Evolutionary conservation across 2,113 vertebrate species (phyloP), one percentile per base, ranked within the genome.

Genomic region (Hippocampus guttulatus): DNA sequence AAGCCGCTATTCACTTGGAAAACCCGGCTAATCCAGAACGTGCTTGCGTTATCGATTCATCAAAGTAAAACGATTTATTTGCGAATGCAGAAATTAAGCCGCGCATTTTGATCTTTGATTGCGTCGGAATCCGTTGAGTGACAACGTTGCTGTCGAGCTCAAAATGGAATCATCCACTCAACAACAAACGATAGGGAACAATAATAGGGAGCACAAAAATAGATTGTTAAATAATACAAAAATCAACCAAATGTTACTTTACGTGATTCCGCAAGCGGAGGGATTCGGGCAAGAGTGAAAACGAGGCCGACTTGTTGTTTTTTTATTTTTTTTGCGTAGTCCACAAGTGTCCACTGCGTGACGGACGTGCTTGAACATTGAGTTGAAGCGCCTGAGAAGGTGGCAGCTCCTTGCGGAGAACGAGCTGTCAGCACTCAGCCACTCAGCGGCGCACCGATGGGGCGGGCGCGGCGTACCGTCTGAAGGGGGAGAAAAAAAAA

Each of bases 321-420:
- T 33, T 33, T 33, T 33, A 27, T 38, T 51, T 51, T 57, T 60
- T 61, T 61, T 61, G 27, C 64, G 54, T 3, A 74, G 79, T 89
- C 88, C 49, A 85, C 88, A 85, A 88, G 80, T 83, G 82, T 69
- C 45, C 49, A 41, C 40, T 67, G 41, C 52, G 60, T 82, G 86
- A 89, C 86, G 81, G 87, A 88, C 83, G 80, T 64, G 74, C 64
- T 76, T 58, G 67, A 86, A 83, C 77, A 69, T 68, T 47, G 70
- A 79, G 81, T 64, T 49, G 49, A 77, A 82, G 81, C 73, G 85
- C 80, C 80, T 81, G 82, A 83, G 80, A 81, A 73, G 25, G 38
- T 65, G 71, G 41, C 78, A 80, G 79, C 80, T 80, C 77, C 75
- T 67, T 57, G 21, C 40, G 62, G 40, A 64, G 20, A 21, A 41